A percentile compares a stretch with the other conserved stretches of the same genome.
Conservation (phyloP, 2,797 vertebrate genomes). For the Chelon labrosus region DNA sequence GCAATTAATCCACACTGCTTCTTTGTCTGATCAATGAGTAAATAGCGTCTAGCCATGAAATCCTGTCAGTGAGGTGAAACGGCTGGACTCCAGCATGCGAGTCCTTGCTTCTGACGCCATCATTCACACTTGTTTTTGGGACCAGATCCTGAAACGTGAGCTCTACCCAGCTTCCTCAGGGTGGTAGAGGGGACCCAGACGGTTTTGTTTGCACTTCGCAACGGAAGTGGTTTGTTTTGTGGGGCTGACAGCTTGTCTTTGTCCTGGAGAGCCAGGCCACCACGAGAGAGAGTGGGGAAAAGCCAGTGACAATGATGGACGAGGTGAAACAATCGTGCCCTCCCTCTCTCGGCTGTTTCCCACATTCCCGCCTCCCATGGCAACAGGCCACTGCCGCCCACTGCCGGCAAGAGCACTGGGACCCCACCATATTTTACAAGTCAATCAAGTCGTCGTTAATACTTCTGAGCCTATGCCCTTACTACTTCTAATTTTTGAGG, state of each 20-base stretch:
- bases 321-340: constrained; percentile 73
- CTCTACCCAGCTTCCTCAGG: constrained; percentile 54
- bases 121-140: constrained; percentile 66
- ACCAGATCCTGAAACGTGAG: constrained; percentile 68
- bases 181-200: constrained; percentile 14
- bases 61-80: constrained; percentile 34
- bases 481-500: background rate
- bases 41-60: constrained; percentile 7
- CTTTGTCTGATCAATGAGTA: constrained; percentile 22
- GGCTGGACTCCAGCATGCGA: constrained; percentile 45
- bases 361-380: constrained; percentile 75
- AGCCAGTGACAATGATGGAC: constrained; percentile 81
- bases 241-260: constrained; percentile 76
- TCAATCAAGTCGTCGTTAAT: background rate
- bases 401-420: background rate
- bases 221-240: constrained; percentile 81
- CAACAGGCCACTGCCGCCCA: constrained; percentile 58
- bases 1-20: constrained; percentile 12
- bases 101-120: constrained; percentile 61
- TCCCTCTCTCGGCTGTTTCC: constrained; percentile 59
- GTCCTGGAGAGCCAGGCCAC: constrained; percentile 70
- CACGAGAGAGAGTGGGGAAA: constrained; percentile 64
- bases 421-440: fast-evolving
- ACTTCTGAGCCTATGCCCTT: background rate
- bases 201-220: constrained; percentile 66